Base-by-base conservation (phyloP, 2,888 invertebrate genomes). In the Callinectes sapidus region DNA sequence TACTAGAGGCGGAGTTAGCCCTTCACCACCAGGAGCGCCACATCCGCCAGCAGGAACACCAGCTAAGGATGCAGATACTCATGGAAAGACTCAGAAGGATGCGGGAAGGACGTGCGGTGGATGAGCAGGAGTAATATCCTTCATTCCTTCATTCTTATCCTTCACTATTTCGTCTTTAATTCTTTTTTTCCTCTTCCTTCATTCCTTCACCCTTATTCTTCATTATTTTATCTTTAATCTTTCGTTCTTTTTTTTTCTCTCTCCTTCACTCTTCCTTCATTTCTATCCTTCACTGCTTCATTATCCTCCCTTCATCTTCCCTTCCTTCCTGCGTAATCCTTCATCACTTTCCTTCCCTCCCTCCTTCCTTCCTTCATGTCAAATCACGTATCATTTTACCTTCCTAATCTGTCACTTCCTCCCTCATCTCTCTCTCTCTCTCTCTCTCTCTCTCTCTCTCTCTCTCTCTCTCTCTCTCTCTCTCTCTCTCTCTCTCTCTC, bases 1-100 rank as follows among this genome's bases (percentile, higher is more conserved):
- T 92, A 35, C 89, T 92, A 89, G 92, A 92, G 66, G 91, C 91
- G 0, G 92, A 92, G 91, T 28, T 92, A 86, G 81, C 92, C 18
- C 89, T 92, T 28, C 88, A 88, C 23, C 90, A 91, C 28, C 92
- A 92, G 66, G 88, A 92, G 88, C 81, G 88, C 32, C 92, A 92
- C 61, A 85, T 77, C 88, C 77, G 87, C 42, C 92, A 92, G 42
- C 90, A 91, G 42, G 91, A 92, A n/a, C 92, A 92, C 85, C 90
- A 92, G 54, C 88, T 92, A 32, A 89, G 88, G 61, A 90, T 92
- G 88, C 86, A 92, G 28, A 92, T 92, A 55, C 92, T 92, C 18
- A 81, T 88, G 89, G 89, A 91, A 61, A 92, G 89, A 48, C 89
- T 92, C 1, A 91, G 55, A 88, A 91, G 89, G 39, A 23, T 91